Evolutionary conservation across 2,888 invertebrate species (phyloP).

Genomic region (Phasia obesa): DNA sequence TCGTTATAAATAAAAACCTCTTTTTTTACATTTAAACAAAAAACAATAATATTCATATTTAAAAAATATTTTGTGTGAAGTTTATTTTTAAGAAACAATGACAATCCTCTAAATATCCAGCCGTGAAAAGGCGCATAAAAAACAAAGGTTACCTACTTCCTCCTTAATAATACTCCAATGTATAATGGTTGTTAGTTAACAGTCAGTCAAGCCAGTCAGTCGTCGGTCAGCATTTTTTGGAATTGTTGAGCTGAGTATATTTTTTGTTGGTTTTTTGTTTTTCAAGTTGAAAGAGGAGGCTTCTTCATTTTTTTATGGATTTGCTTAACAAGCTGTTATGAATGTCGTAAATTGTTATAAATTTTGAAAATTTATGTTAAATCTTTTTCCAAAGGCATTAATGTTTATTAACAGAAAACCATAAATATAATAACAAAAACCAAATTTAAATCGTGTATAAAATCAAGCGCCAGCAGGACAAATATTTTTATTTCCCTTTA

Average conservation of each 20-base stretch:
- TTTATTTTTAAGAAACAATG: conserved; percentile 63
- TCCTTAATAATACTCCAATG: no score
- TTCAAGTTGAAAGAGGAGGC: conserved; percentile 43
- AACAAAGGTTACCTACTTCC: conserved; percentile 70
- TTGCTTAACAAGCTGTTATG: conserved; percentile 72
- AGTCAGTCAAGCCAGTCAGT: no score
- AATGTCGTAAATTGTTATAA: conserved; percentile 72
- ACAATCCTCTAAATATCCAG: conserved; percentile 69
- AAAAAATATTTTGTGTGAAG: conserved; percentile 64
- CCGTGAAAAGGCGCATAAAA: conserved; percentile 69
- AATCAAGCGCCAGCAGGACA: conserved; percentile 70
- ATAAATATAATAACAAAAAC: conserved; percentile 48
- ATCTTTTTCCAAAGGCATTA: conserved; percentile 61
- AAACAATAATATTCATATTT: conserved; percentile 24
- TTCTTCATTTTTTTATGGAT: conserved; percentile 70
- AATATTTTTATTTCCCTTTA: conserved; percentile 58
- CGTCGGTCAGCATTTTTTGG: conserved; percentile 22
- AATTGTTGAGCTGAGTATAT: conserved; percentile 31
- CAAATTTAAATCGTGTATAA: conserved; percentile 55
- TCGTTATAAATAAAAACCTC: conserved; percentile 53
- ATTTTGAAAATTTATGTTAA: conserved; percentile 70
- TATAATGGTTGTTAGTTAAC: conserved; percentile 47
- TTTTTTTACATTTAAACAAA: conserved; percentile 33
- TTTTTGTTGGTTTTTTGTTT: no score
- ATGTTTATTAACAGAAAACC: conserved; percentile 63